These are phyloP conservation scores for Plectropomus leopardus DNA, from an alignment of 2,113 vertebrate genomes.

Conservation along the genomic window DNA sequence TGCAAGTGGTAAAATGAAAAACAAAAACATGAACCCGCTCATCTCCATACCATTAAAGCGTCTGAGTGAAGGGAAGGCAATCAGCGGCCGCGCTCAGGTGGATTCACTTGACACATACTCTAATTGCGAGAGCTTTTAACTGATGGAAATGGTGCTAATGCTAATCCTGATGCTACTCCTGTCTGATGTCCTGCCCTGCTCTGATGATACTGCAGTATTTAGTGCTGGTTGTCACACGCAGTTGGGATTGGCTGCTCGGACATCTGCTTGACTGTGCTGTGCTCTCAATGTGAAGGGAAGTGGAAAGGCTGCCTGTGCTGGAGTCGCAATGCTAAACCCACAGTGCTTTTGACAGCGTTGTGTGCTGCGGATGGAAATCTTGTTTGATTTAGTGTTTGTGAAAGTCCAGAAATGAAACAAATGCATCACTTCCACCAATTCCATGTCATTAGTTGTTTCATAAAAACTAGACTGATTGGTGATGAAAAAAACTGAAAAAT, in stretches of 20 bases:
- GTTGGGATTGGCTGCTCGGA: slow-evolving; percentile 1
- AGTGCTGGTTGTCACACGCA: slow-evolving; percentile 22
- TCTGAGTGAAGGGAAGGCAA: slow-evolving; percentile 42
- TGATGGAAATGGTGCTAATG: not conserved
- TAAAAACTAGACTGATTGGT: not conserved
- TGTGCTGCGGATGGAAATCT: not conserved
- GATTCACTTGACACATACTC: slow-evolving; percentile 26
- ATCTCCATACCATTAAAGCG: slow-evolving; percentile 53
- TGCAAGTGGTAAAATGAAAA: slow-evolving; percentile 2
- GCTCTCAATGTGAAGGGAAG: slow-evolving; percentile 58
- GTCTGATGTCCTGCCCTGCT: not conserved
- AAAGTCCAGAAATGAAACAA: not conserved
- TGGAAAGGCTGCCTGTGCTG: slow-evolving; percentile 15
- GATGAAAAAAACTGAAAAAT: not conserved
- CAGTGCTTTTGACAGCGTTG: not conserved
- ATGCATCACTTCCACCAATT: not conserved
- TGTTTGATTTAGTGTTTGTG: not conserved
- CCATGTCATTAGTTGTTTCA: not conserved
- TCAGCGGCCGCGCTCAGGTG: slow-evolving; percentile 16
- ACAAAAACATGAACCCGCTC: slow-evolving; percentile 11
- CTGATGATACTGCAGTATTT: slow-evolving; percentile 10
- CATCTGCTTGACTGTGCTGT: slow-evolving; percentile 25
- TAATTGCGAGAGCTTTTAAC: slow-evolving; percentile 28
- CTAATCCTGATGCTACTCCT: not conserved
- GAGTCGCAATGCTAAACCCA: not conserved